A percentile compares a stretch with the other conserved stretches of the same genome.
Conservation (phyloP, 2,113 vertebrate species). For the Acinonyx jubatus region DNA sequence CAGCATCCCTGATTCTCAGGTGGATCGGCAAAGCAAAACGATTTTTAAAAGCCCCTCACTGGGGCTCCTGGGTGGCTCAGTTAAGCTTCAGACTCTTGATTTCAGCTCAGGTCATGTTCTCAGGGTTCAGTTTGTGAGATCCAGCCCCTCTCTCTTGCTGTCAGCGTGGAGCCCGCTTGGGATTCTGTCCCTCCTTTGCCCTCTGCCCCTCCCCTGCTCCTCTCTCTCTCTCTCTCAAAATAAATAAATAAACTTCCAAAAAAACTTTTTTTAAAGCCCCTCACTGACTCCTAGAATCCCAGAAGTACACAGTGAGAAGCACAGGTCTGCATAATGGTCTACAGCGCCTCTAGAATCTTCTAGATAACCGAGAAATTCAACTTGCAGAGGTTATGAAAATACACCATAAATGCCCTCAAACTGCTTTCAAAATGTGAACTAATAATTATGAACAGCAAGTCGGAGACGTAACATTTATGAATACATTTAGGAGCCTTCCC, state of each 20-base stretch:
- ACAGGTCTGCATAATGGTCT: background rate
- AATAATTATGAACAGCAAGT: background rate
- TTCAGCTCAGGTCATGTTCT: no score
- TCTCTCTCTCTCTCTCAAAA: no score
- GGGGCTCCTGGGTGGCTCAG: no score
- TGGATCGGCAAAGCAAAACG: background rate
- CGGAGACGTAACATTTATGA: background rate
- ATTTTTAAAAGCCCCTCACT: background rate
- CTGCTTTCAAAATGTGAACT: background rate
- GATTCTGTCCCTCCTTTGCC: no score
- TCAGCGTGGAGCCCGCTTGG: no score
- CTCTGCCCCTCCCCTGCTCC: no score
- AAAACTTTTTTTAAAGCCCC: background rate
- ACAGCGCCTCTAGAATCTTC: background rate
- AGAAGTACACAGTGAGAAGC: background rate
- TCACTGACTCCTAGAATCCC: background rate
- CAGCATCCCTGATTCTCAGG: background rate
- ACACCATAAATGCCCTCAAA: background rate
- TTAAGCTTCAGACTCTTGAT: no score
- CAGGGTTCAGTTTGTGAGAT: no score
- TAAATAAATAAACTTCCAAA: no score
- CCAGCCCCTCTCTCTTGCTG: no score
- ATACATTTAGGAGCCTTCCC: background rate
- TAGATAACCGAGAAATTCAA: background rate
- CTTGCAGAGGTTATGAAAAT: background rate